Evolutionary conservation across 2,888 invertebrate genomes (phyloP).

Genomic region (Branchellion lobata): DNA sequence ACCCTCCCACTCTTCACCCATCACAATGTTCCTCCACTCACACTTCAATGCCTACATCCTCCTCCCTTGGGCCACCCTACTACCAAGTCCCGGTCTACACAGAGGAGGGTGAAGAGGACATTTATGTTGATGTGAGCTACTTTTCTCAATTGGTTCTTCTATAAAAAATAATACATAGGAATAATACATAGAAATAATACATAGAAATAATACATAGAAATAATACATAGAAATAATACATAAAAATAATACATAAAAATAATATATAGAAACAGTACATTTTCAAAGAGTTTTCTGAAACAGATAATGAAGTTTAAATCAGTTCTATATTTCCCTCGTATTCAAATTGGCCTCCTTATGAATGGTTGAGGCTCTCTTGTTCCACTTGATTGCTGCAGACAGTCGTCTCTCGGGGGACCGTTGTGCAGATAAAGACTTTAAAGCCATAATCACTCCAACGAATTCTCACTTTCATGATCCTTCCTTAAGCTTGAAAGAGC

Average conservation of each 20-base stretch:
- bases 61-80: neutral
- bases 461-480: too few species aligned
- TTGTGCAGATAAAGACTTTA: too few species aligned
- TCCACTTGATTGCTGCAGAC: too few species aligned
- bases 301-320: neutral
- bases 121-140: neutral
- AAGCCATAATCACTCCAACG: too few species aligned
- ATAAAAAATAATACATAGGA: neutral
- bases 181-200: neutral
- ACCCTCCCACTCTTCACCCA: neutral
- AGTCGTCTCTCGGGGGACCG: too few species aligned
- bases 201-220: too few species aligned
- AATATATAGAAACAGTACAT: neutral
- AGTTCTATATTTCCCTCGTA: too few species aligned
- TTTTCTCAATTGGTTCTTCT: neutral
- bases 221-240: neutral
- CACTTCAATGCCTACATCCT: neutral
- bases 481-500: too few species aligned
- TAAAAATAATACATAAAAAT: neutral
- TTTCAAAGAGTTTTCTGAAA: neutral
- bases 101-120: neutral
- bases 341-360: too few species aligned
- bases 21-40: neutral
- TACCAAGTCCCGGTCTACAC: too few species aligned
- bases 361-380: too few species aligned